Evolutionary conservation across 2,113 vertebrate genomes (phyloP), one percentile per base, ranked within the genome.

Genomic region (Solenodon paradoxus): DNA sequence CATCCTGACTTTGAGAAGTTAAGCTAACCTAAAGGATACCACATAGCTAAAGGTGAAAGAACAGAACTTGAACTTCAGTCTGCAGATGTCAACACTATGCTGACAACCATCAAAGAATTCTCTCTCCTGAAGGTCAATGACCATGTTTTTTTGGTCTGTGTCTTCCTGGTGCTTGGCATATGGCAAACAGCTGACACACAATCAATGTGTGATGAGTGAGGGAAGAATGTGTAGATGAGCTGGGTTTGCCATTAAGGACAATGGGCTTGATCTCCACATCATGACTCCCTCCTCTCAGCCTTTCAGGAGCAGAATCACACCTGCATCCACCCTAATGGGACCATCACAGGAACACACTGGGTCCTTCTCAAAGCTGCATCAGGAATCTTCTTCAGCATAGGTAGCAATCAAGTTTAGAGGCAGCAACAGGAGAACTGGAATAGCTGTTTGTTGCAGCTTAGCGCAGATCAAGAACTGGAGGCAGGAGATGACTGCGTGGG

Each of bases 161-260:
- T 87, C 87, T 96, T 79, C 64, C 83, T 22, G 15, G 72, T 47
- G 75, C 59, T 42, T 55, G 61, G 79, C 93, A 96, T 63, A 74
- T 79, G 89, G 75, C 84, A 90, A 78, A 69, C 57, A 78, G 79
- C 0, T 63, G 89, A 78, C 40, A 92, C 57, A 45, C 19, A 69
- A 40, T 63, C 51, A 38, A 68, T 90, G 72, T 84, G 84, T 95
- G 57, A 20, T 90, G 59, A 84, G 40, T 92, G 75, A 92, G 64
- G 74, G 38, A 84, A 59, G 22, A 66, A 49, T 55, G 59, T 35
- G 26, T 53, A 75, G 42, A 90, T 40, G 45, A 55, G 32, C 13
- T 71, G 20, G 49, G 80, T 78, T 35, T 80, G 74, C 19, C n/a
- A 6, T 19, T 40, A 35, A 45, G 42, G 75, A 32, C 17, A n/a